phyloP scores from a whole-genome alignment of 2,113 vertebrate genomes.

The Ellobius talpinus region DNA sequence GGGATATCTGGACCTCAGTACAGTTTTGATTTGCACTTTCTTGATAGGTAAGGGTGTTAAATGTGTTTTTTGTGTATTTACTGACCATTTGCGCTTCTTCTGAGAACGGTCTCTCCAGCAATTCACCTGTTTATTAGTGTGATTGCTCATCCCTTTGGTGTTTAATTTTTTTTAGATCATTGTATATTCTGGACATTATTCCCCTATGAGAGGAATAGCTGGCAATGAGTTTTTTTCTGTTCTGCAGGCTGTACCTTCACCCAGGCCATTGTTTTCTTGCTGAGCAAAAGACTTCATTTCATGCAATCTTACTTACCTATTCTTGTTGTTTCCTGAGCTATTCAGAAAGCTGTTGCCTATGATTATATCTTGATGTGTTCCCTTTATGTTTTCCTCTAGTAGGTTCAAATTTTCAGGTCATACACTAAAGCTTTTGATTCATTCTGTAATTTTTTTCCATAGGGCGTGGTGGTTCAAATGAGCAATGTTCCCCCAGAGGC shows the following conservation, averaged over 20 bases:
- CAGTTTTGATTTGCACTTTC: not conserved
- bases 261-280: not conserved
- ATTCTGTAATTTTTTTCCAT: not conserved
- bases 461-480: not conserved
- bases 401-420: not conserved
- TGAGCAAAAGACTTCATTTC: not conserved
- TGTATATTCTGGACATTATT: not conserved
- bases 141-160: not conserved
- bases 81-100: not conserved
- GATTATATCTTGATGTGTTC: not conserved
- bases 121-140: not conserved
- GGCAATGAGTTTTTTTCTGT: no score
- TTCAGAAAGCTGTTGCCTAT: not conserved
- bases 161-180: not conserved
- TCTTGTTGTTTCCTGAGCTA: not conserved
- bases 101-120: not conserved
- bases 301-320: not conserved
- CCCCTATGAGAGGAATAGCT: not conserved
- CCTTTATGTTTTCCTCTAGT: not conserved
- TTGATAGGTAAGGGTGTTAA: not conserved
- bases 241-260: not conserved
- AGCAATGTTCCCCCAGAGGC: not conserved
- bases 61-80: no score
- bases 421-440: not conserved
- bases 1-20: not conserved